A percentile compares a stretch with the other conserved stretches of the same genome.
These are phyloP conservation scores for Chlorops oryzae DNA, from an alignment of 1,140 invertebrate species.

Conservation along the genomic window DNA sequence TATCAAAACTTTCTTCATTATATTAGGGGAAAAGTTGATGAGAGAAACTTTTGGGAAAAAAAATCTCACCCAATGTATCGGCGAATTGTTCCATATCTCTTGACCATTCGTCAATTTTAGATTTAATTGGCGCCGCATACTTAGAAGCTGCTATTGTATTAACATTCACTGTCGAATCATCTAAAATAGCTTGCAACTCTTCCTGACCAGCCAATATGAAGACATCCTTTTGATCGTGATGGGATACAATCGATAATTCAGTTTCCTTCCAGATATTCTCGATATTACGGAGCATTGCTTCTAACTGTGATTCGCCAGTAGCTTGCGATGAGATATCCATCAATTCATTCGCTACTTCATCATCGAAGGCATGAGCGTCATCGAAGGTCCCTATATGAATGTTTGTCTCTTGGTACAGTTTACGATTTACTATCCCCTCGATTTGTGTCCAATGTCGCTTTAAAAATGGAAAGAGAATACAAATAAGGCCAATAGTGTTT, in stretches of 20 bases:
- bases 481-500: background rate
- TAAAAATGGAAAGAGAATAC: constrained; percentile 3
- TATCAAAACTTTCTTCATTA: background rate
- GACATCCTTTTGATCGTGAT: constrained; percentile 75
- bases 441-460: constrained; percentile 76
- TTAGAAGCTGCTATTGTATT: constrained; percentile 77
- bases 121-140: constrained; percentile 74
- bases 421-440: constrained; percentile 64
- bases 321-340: constrained; percentile 79
- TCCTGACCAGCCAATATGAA: constrained; percentile 76
- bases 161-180: constrained; percentile 81
- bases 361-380: constrained; percentile 64
- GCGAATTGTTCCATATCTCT: constrained; percentile 67
- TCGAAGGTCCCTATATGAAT: constrained; percentile 62
- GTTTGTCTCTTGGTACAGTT: constrained; percentile 63
- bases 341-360: constrained; percentile 56
- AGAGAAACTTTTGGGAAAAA: background rate
- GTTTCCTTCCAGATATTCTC: constrained; percentile 74
- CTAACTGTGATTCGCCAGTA: constrained; percentile 75
- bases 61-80: constrained; percentile 60
- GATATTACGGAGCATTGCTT: constrained; percentile 72
- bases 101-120: constrained; percentile 73
- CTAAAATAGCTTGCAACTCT: constrained; percentile 72
- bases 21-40: background rate
- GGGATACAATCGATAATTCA: constrained; percentile 68